Percentiles rank a stretch among this genome's conserved stretches.
Evolutionary conservation across 2,888 invertebrate genomes (phyloP).

Genomic region (Spisula subtruncata): DNA sequence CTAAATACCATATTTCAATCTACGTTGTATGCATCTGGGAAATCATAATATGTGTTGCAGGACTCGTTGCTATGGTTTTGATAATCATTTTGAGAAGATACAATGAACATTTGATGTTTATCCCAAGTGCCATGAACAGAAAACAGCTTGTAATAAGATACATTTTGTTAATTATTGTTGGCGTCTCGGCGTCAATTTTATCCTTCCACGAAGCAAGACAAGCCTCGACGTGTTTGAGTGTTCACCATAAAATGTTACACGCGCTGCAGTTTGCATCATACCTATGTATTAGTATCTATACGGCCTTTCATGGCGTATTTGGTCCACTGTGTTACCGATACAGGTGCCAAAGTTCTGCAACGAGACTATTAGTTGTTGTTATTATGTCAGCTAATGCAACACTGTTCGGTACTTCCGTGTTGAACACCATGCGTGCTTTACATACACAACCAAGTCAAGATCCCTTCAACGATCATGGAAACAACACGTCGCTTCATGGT

Average conservation of each 20-base stretch:
- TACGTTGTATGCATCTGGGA: slow-evolving; percentile 1
- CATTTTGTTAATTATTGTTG: neutral
- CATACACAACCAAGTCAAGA: neutral
- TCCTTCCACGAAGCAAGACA: neutral
- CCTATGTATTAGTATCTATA: neutral
- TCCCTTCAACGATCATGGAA: too few relatives aligned
- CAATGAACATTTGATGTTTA: neutral
- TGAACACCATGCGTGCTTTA: slow-evolving; percentile 1
- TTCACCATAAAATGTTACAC: neutral
- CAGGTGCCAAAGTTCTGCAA: neutral
- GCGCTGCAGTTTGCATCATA: neutral
- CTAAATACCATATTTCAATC: neutral
- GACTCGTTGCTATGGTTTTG: neutral
- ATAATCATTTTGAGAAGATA: neutral
- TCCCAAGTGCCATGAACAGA: neutral
- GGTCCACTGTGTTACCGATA: neutral
- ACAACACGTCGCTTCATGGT: too few relatives aligned
- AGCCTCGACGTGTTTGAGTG: neutral
- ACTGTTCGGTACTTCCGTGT: neutral
- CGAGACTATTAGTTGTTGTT: neutral
- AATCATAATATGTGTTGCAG: neutral
- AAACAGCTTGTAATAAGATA: neutral
- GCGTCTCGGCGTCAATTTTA: slow-evolving; percentile 14
- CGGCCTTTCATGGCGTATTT: neutral
- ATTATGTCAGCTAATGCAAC: slow-evolving; percentile 6